Base-by-base conservation (phyloP, 2,113 vertebrate genomes). In the Acinonyx jubatus region DNA sequence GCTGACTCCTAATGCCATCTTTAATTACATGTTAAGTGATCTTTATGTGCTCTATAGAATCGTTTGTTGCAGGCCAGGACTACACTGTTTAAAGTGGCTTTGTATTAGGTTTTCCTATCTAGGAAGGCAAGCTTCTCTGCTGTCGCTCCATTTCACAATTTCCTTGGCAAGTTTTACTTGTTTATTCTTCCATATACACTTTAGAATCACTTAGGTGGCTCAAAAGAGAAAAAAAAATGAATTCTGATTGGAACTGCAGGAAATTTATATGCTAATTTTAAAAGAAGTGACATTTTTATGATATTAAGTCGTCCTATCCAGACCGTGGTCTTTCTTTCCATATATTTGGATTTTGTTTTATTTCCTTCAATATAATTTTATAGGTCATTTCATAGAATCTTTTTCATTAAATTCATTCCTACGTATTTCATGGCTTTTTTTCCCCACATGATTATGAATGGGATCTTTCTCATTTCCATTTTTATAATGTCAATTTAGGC, bases 371-470 rank as follows among this genome's bases (percentile, higher is more conserved):
- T 85, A 93, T 95, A 97, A 92, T 78, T 97, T 95, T 92, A 94
- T 83, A 78, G 66, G 87, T 86, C 61, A 63, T 61, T 79, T 96
- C 74, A 83, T 57, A 57, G 31, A 87, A n/a, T 74, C 78, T 95
- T 97, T 88, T 71, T 93, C 79, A 91, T 88, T 95, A 92, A 97
- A 79, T 94, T 73, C 79, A 93, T 83, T 96, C 79, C 48, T 52
- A 80, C 36, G 33, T 79, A 96, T 92, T 97, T 94, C 55, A 87
- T 69, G 61, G 33, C 61, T 90, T 92, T 83, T 83, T 33, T 41
- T 69, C 5, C 52, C 63, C 21, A 88, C 27, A 29, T 82, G 38
- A 73, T 76, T 79, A 93, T n/a, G 25, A 98, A 83, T 50, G 55
- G 14, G 48, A 85, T 87, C 27, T 18, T 91, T 95, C 74, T 91